Evolutionary conservation across 2,113 vertebrate species (phyloP).

Genomic region (Trogon surrucura): DNA sequence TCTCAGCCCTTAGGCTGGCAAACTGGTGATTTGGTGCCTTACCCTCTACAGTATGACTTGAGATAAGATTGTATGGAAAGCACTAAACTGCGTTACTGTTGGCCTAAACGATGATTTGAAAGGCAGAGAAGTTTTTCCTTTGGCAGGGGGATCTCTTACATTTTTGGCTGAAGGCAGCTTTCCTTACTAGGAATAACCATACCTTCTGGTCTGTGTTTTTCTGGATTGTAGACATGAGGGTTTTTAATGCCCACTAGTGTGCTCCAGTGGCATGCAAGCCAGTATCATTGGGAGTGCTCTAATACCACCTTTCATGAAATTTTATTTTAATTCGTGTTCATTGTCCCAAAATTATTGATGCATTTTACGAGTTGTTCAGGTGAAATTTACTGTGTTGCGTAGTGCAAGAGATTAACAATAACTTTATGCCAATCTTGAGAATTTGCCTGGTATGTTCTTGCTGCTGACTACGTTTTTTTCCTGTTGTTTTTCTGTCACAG

Average conservation of each 20-base stretch:
- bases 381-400: accelerated
- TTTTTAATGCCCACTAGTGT: accelerated
- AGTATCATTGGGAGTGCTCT: too few species aligned
- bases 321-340: accelerated
- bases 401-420: too few species aligned
- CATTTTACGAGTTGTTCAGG: accelerated
- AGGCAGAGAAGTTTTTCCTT: neutral
- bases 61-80: accelerated
- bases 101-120: neutral
- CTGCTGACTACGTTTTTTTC: neutral
- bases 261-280: neutral
- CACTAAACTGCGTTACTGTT: accelerated
- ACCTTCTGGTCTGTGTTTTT: neutral
- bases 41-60: accelerated
- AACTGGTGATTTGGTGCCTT: too few species aligned
- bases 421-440: accelerated
- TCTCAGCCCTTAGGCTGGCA: accelerated
- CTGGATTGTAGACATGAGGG: accelerated
- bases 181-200: accelerated
- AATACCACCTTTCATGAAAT: neutral
- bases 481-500: conserved; percentile 59
- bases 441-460: accelerated
- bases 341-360: accelerated
- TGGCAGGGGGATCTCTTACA: accelerated
- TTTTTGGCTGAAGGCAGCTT: neutral